These are phyloP conservation scores for Protaetia brevitarsis DNA, from an alignment of 1,140 invertebrate genomes.

Conservation along the genomic window DNA sequence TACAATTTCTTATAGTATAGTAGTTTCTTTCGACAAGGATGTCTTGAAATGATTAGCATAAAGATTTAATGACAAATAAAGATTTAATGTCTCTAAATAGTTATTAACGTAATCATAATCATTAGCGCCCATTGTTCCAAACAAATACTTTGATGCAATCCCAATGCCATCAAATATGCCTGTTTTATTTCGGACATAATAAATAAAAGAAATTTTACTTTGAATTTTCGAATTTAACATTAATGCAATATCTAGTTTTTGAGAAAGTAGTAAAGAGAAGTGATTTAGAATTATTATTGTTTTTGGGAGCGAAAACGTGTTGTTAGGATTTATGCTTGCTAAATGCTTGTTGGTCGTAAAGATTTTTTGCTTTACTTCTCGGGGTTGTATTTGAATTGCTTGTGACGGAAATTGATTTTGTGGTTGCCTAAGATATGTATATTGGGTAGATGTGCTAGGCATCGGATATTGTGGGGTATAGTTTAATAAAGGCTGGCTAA, in stretches of 20 bases:
- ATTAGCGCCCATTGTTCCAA: neutral
- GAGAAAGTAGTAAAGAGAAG: neutral
- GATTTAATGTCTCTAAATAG: neutral
- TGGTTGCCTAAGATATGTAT: neutral
- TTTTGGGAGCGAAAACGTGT: slow-evolving; percentile 15
- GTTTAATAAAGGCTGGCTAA: neutral
- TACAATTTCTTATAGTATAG: neutral
- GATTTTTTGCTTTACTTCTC: neutral
- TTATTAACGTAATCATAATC: neutral
- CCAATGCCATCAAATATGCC: neutral
- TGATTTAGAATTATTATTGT: neutral
- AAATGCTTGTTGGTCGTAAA: neutral
- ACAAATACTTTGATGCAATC: neutral
- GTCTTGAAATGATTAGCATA: too few species aligned
- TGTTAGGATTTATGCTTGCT: neutral
- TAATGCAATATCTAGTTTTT: neutral
- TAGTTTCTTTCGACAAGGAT: neutral
- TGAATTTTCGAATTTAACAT: slow-evolving; percentile 2
- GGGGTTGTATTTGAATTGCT: neutral
- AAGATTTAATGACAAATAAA: too few species aligned
- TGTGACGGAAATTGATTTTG: slow-evolving; percentile 9
- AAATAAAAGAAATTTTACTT: neutral
- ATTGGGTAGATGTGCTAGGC: neutral
- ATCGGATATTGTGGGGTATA: neutral
- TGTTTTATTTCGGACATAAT: neutral